Base-by-base conservation (phyloP, 2,113 vertebrate genomes). In the Talpa occidentalis region DNA sequence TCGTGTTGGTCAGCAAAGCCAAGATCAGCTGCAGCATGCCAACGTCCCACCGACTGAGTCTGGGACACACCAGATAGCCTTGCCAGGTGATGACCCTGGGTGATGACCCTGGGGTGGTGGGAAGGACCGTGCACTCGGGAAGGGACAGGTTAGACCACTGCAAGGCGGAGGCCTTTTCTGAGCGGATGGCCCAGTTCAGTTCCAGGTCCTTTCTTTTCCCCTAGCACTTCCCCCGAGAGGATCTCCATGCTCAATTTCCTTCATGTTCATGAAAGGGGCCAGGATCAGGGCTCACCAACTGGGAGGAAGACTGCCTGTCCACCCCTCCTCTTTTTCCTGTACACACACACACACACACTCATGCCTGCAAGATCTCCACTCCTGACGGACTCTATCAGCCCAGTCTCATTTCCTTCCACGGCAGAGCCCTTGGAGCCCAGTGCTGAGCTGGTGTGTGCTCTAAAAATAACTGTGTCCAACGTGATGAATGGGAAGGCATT, bases 401-500 rank as follows among this genome's bases (percentile, higher is more conserved):
- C 69, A 69, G 74, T 72, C 93, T 88, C 67, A 21, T 93, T 88
- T 94, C 95, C 84, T 94, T 88, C 93, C 79, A 70, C 2, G 4
- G 95, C 95, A 84, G 83, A 95, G 93, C 67, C 80, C 88, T 73
- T 14, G 62, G 88, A 96, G 94, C 86, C 88, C 93, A n/a, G 94
- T 0, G 3, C 80, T 5, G 59, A 93, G 90, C 94, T 92, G 91
- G 87, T 76, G 93, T 56, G 52, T 35, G 59, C 96, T 94, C 97
- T 97, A 97, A 97, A 97, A 96, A 97, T 97, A 97, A 69, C 96
- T 37, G 6, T 54, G 95, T 97, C 93, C 17, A 0, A 40, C 0
- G 60, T 97, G 96, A 97, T 97, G 94, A 96, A 96, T 97, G 96
- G 84, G 87, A 82, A 96, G 95, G 94, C 94, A 84, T 96, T 97